Percentiles rank a stretch among this genome's conserved stretches.
Conservation (phyloP, 2,113 vertebrate species). For the Poecilia latipinna region DNA sequence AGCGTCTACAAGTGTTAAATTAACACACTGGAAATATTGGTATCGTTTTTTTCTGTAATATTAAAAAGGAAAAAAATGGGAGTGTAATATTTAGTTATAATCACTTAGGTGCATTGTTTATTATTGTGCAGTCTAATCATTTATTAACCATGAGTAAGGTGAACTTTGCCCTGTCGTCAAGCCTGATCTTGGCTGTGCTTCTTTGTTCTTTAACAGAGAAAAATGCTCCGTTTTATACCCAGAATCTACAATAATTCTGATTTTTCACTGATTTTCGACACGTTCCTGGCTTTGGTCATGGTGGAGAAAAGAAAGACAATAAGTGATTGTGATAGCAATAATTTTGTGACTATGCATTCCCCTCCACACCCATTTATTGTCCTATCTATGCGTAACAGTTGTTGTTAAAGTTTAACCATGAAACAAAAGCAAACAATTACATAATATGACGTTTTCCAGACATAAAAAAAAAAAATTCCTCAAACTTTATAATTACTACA, state of each 20-base stretch:
- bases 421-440: background rate
- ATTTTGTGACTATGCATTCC: conserved; percentile 41
- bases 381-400: background rate
- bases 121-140: conserved; percentile 31
- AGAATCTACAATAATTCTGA: no score
- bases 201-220: no score
- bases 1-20: no score
- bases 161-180: conserved; percentile 51
- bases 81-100: background rate
- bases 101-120: background rate
- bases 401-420: background rate
- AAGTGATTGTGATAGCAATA: conserved; percentile 35
- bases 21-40: no score
- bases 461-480: background rate
- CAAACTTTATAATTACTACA: no score
- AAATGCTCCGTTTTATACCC: background rate
- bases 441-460: background rate
- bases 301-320: conserved; percentile 14
- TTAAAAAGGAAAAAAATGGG: background rate
- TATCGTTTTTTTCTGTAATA: no score
- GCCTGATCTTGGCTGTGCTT: background rate
- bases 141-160: conserved; percentile 49
- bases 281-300: conserved; percentile 11
- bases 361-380: conserved; percentile 32
- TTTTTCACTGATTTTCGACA: background rate